These are phyloP conservation scores for Ianthella basta DNA, from an alignment of 37 sponge, comb jelly and placozoan species.

Conservation along the genomic window DNA sequence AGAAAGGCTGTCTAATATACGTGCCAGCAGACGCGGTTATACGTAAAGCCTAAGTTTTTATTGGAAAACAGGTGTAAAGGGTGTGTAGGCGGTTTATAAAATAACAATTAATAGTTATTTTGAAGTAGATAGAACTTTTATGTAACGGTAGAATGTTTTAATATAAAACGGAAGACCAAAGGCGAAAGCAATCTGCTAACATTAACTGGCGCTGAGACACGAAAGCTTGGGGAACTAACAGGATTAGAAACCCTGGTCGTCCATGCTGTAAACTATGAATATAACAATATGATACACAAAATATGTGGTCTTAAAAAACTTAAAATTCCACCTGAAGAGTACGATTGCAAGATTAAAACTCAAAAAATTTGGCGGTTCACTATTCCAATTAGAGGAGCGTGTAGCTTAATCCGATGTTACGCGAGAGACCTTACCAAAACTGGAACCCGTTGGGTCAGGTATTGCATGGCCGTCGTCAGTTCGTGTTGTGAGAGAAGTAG, in stretches of 20 bases:
- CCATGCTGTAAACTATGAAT: constrained; percentile 79
- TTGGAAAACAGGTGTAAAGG: constrained; percentile 75
- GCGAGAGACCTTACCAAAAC: constrained; percentile 85
- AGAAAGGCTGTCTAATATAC: constrained; percentile 83
- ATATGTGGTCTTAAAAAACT: constrained; percentile 42
- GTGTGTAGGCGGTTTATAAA: constrained; percentile 74
- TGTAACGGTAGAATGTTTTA: constrained; percentile 78
- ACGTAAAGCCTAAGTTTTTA: constrained; percentile 81
- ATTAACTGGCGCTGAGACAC: constrained; percentile 58
- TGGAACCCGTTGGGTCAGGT: constrained; percentile 71
- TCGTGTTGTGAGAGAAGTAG: constrained; percentile 79
- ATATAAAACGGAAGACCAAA: constrained; percentile 76
- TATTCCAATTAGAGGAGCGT: constrained; percentile 88
- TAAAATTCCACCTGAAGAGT: constrained; percentile 81
- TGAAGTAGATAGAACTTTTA: constrained; percentile 70
- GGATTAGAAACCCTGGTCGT: constrained; percentile 91
- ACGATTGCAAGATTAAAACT: constrained; percentile 87
- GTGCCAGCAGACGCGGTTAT: constrained; percentile 94
- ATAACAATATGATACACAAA: constrained; percentile 1
- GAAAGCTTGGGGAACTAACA: constrained; percentile 84
- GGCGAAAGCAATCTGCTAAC: constrained; percentile 76
- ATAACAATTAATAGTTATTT: not conserved
- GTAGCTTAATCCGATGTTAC: constrained; percentile 87
- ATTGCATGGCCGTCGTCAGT: constrained; percentile 91
- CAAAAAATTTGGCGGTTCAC: constrained; percentile 92